These are phyloP conservation scores for Tapirus indicus DNA, from an alignment of 2,797 vertebrate genomes.

Conservation along the genomic window DNA sequence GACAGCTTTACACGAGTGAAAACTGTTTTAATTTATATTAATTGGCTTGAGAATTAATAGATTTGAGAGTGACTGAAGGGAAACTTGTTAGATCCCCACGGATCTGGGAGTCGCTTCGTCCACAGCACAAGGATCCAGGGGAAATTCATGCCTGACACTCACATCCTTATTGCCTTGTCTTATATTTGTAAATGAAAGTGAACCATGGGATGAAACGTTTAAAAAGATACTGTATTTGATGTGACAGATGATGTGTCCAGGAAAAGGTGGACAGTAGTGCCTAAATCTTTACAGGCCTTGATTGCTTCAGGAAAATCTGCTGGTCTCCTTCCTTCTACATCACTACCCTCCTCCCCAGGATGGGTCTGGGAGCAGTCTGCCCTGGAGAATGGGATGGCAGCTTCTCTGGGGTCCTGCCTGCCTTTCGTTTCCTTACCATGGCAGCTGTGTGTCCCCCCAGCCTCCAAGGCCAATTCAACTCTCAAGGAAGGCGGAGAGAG, in stretches of 20 bases:
- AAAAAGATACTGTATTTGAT: not conserved
- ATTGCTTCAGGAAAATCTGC: not conserved
- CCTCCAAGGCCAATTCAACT: not conserved
- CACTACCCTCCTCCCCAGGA: not conserved
- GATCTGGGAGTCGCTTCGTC: not conserved
- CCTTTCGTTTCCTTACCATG: not conserved
- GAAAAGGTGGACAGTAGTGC: conserved; percentile 64
- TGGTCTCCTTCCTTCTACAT: not conserved
- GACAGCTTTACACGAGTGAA: conserved; percentile 14
- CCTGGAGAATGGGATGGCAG: not conserved
- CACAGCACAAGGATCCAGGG: not conserved
- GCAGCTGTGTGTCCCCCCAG: not conserved
- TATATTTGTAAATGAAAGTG: not conserved
- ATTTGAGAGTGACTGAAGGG: not conserved
- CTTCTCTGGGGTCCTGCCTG: not conserved
- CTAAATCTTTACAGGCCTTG: conserved; percentile 67
- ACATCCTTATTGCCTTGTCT: not conserved
- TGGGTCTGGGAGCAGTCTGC: not conserved
- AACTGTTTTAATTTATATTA: conserved; percentile 8
- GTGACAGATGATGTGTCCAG: conserved; percentile 69
- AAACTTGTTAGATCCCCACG: conserved; percentile 52
- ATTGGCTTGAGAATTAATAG: not conserved
- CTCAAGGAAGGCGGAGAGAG: not conserved
- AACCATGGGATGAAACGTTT: not conserved
- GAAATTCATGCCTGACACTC: conserved; percentile 17